Evolutionary conservation across 2,888 invertebrate genomes (phyloP).

Genomic region (Stenurella melanura): DNA sequence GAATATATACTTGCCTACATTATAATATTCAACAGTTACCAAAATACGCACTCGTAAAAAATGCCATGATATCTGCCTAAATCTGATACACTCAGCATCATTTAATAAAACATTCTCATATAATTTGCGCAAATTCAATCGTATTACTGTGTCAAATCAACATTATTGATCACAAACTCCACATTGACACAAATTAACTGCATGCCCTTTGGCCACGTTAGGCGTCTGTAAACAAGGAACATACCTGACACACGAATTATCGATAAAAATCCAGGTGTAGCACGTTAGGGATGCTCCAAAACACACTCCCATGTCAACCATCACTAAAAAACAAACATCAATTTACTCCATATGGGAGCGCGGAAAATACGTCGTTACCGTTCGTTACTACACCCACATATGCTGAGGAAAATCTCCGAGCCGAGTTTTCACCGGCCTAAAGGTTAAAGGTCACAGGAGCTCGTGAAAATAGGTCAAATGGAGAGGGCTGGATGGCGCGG

Average conservation of each 20-base stretch:
- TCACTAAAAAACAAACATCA: slow-evolving; percentile 15
- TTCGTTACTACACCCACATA: slow-evolving; percentile 39
- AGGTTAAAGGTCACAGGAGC: slow-evolving; percentile 47
- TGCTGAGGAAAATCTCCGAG: slow-evolving; percentile 34
- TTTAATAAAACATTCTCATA: neutral
- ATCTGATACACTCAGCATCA: neutral
- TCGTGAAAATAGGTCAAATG: slow-evolving; percentile 38
- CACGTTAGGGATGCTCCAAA: neutral
- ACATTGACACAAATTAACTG: neutral
- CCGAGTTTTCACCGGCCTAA: slow-evolving; percentile 39
- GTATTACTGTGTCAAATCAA: neutral
- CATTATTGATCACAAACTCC: slow-evolving; percentile 8
- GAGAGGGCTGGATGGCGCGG: slow-evolving; percentile 31
- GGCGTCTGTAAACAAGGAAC: slow-evolving; percentile 17
- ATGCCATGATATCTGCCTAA: neutral
- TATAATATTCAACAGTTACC: no score
- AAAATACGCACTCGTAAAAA: no score
- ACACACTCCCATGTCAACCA: neutral
- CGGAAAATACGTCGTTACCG: slow-evolving; percentile 46
- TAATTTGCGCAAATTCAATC: neutral
- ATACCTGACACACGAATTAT: slow-evolving; percentile 22
- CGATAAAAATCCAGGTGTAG: neutral
- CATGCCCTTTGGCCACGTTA: neutral
- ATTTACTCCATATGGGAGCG: slow-evolving; percentile 17
- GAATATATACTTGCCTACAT: no score